Evolutionary conservation across 2,113 vertebrate species (phyloP), one percentile per base, ranked within the genome.

Genomic region (Hemiprocne comata): DNA sequence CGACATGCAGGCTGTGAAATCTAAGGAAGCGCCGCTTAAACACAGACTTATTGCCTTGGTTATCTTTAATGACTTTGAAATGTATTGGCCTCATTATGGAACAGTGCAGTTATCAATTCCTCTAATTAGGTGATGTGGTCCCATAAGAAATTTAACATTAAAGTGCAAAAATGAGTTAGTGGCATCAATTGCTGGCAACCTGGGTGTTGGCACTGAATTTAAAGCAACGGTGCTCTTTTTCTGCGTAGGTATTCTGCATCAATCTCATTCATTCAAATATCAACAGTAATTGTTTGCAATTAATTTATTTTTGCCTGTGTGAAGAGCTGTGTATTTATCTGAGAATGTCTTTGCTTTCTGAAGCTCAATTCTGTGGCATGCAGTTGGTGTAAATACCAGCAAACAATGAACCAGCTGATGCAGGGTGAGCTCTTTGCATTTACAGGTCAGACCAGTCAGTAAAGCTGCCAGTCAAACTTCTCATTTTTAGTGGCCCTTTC

Each of bases 31-130:
- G 97, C 98, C 95, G 98, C 98, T 99, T 99, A 98, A 98, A 99
- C 98, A 97, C 97, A 99, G 99, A 99, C 98, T 99, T 99, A 99
- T 98, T 99, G 98, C 99, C 98, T 98, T 98, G 98, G 99, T 99
- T 99, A 99, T 99, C 98, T 99, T 99, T 99, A 99, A 99, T 99
- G 99, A 99, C 99, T 99, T 99, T 98, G 98, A 99, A 99, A 99
- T 99, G 98, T 98, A 99, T 99, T 99, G 98, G 98, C 98, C 98
- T 99, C 98, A 98, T 99, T 99, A 99, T 99, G 98, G 98, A 99
- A 98, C 98, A 97, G 98, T 98, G 98, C 98, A 98, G 99, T 99
- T 99, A 99, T 99, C 99, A 99, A 99, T 99, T 99, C 98, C 98
- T 99, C 98, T 99, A 99, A 99, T 99, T 99, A 99, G 98, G 97